phyloP scores from a whole-genome alignment of 2,888 invertebrate genomes.

The Drosophila yooni region DNA sequence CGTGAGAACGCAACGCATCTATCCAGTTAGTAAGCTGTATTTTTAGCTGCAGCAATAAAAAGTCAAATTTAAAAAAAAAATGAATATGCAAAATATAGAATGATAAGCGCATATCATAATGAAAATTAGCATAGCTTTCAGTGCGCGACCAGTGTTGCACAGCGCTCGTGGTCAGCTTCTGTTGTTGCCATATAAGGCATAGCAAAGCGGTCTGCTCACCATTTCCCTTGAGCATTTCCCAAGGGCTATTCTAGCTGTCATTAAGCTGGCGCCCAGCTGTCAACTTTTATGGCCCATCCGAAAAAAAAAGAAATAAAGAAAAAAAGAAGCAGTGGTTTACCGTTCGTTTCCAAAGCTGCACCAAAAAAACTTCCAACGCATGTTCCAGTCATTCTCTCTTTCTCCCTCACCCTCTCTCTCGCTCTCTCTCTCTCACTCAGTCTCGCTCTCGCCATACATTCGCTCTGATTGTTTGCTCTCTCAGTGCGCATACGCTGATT shows the following conservation, averaged over 20 bases:
- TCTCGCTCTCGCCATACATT: constrained; percentile 22
- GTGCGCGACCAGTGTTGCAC: neutral
- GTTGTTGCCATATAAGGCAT: constrained; percentile 11
- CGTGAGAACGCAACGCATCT: constrained; percentile 42
- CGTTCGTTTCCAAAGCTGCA: constrained; percentile 50
- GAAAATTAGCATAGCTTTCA: constrained; percentile 15
- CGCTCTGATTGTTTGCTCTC: constrained; percentile 14
- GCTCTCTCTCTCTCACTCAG: constrained; percentile 2
- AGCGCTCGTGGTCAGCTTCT: neutral
- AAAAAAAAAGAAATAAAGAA: constrained; percentile 11
- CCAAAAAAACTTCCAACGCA: constrained; percentile 46
- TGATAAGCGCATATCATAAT: constrained; percentile 32
- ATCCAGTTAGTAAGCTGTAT: constrained; percentile 30
- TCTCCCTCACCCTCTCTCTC: neutral
- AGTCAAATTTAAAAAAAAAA: constrained; percentile 5
- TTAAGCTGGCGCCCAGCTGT: constrained; percentile 74
- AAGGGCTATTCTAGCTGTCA: constrained; percentile 40
- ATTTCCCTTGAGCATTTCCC: constrained; percentile 16
- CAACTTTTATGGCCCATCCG: constrained; percentile 49
- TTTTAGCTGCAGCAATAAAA: constrained; percentile 21
- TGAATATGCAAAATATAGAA: neutral
- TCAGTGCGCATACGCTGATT: constrained; percentile 56
- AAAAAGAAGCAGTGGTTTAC: constrained; percentile 19
- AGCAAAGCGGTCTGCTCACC: constrained; percentile 4
- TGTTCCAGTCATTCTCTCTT: constrained; percentile 37